Evolutionary conservation across 2,888 invertebrate species (phyloP).

Genomic region (Leucophenga montana): DNA sequence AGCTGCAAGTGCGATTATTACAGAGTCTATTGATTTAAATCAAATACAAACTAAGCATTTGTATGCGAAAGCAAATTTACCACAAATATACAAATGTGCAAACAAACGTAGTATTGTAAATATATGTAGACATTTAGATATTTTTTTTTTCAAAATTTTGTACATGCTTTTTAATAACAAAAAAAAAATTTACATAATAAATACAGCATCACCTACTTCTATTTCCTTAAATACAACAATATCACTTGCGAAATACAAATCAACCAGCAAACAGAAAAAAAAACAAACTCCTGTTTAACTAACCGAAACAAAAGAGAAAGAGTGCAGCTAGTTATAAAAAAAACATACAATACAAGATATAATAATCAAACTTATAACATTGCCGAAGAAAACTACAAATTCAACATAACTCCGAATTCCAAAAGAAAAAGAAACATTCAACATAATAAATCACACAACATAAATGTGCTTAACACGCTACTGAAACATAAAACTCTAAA

Average conservation of each 20-base stretch:
- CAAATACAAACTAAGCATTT: too few species aligned
- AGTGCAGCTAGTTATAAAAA: neutral
- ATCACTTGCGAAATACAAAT: neutral
- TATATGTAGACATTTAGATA: too few species aligned
- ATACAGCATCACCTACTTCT: neutral
- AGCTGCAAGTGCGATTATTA: too few species aligned
- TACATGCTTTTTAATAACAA: too few species aligned
- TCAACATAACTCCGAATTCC: conserved; percentile 44
- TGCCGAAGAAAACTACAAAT: conserved; percentile 30
- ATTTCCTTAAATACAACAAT: neutral
- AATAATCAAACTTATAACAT: neutral
- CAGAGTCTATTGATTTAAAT: too few species aligned
- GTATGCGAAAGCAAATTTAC: too few species aligned
- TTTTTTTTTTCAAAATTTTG: too few species aligned
- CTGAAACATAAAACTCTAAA: conserved; percentile 28
- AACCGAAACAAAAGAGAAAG: conserved; percentile 1
- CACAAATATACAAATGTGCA: too few species aligned
- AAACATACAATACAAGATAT: neutral
- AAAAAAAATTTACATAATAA: too few species aligned
- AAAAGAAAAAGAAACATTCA: conserved; percentile 29
- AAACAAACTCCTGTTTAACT: conserved; percentile 16
- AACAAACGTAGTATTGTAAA: too few species aligned
- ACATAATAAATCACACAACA: conserved; percentile 33
- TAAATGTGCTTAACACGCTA: conserved; percentile 24
- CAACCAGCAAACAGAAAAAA: neutral